Evolutionary conservation across 2,888 invertebrate species (phyloP).

Genomic region (Cephus sareptanus): DNA sequence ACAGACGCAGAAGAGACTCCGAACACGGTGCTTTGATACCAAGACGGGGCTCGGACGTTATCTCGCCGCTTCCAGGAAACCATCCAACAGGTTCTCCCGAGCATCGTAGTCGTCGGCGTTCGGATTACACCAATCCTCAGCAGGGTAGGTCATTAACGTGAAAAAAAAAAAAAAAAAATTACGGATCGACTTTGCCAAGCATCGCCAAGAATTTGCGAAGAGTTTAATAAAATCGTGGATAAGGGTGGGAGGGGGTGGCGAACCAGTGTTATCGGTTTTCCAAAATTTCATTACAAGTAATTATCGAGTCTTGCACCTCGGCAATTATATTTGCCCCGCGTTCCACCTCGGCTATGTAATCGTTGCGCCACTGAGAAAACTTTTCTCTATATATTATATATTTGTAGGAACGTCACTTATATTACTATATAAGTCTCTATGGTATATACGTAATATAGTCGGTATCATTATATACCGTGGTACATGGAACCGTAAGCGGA

Average conservation of each 20-base stretch:
- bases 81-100: conserved; percentile 50
- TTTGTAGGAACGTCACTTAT: not conserved
- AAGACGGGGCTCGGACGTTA: conserved; percentile 50
- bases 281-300: not conserved
- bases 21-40: conserved; percentile 44
- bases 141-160: conserved; percentile 50
- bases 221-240: not conserved
- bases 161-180: not conserved
- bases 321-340: not conserved
- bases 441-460: not conserved
- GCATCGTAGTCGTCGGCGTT: conserved; percentile 47
- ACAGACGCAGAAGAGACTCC: conserved; percentile 52
- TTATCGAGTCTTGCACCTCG: not conserved
- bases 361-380: not conserved
- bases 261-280: conserved; percentile 22
- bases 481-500: not conserved
- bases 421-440: not conserved
- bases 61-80: conserved; percentile 43
- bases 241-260: not conserved
- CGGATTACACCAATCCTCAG: conserved; percentile 53
- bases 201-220: not conserved
- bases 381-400: not conserved
- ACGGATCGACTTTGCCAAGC: not conserved
- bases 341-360: not conserved
- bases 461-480: not conserved